phyloP scores from a whole-genome alignment of 2,797 vertebrate genomes.

The Micropoecilia bifurca region DNA sequence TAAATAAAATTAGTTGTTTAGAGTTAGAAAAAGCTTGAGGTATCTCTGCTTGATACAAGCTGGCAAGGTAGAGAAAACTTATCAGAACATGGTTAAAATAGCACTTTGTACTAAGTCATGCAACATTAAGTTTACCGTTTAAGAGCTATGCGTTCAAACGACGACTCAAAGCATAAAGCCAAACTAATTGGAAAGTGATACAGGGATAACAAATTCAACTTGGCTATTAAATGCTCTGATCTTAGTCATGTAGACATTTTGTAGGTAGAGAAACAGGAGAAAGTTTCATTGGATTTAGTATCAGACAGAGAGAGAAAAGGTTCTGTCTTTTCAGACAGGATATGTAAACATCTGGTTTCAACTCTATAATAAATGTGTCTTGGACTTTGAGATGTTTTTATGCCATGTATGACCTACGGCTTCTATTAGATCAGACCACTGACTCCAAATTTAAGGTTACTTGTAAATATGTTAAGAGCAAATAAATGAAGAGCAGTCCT shows the following conservation, averaged over 20 bases:
- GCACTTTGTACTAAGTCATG: not conserved
- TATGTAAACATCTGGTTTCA: not conserved
- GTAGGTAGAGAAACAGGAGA: not conserved
- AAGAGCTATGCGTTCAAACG: not conserved
- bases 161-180: not conserved
- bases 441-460: not conserved
- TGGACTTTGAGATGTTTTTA: not conserved
- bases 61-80: not conserved
- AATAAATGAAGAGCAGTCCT: conserved; percentile 11
- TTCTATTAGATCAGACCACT: not conserved
- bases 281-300: not conserved
- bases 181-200: not conserved
- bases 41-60: not conserved
- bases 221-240: not conserved
- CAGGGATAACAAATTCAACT: not conserved
- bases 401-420: conserved; percentile 1
- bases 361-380: not conserved
- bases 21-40: not conserved
- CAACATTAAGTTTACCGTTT: not conserved
- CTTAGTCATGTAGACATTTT: not conserved
- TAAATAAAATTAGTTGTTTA: not conserved
- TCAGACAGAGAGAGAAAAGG: not conserved
- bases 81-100: not conserved
- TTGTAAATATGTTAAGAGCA: not conserved
- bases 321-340: not conserved